Evolutionary conservation across 2,888 invertebrate genomes (phyloP), one percentile per base, ranked within the genome.

Genomic region (Pyrgus malvae): DNA sequence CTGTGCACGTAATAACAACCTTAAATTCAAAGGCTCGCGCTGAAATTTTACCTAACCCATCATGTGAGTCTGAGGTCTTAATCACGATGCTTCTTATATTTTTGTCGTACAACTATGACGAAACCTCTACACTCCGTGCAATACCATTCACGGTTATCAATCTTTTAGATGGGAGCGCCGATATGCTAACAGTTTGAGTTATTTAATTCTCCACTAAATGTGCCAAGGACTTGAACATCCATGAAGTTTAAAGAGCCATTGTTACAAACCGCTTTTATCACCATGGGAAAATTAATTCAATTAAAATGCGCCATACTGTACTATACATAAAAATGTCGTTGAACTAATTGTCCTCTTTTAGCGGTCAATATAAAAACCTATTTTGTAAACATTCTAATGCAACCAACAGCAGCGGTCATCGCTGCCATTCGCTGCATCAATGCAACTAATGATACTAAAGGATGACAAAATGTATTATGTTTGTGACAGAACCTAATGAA

Each of bases 281-380:
- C 67, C 78, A 80, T 83, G 83, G 80, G 82, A 82, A 77, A 76
- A 74, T 74, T 80, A 80, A 80, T 81, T 80, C 67, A 76, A 81
- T 77, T 76, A 76, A 71, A 70, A 64, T 67, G 58, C 66, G 61
- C 63, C 56, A 55, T 55, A 23, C 11, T 33, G 12, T 33, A 9
- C 27, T 16, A 40, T 23, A 49, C 42, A 49, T 48, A 48, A 53
- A 56, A 48, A 41, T 50, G 54, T 42, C 51, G 44, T 60, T 48
- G 33, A 35, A 37, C 49, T 45, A 55, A 53, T 49, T 45, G 42
- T 54, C 38, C 27, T 58, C 46, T 44, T 48, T 54, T 40, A 45
- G 33, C 40, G 3, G 19, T 48, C 29, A 40, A 12, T 40, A 11
- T 11, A 1, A 35, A n/a, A 17, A 19, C 16, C 19, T 17, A 37